Percentiles rank a stretch among this genome's conserved stretches.
These are phyloP conservation scores for Perizoma flavofasciatum DNA, from an alignment of 2,888 invertebrate genomes.

Conservation along the genomic window DNA sequence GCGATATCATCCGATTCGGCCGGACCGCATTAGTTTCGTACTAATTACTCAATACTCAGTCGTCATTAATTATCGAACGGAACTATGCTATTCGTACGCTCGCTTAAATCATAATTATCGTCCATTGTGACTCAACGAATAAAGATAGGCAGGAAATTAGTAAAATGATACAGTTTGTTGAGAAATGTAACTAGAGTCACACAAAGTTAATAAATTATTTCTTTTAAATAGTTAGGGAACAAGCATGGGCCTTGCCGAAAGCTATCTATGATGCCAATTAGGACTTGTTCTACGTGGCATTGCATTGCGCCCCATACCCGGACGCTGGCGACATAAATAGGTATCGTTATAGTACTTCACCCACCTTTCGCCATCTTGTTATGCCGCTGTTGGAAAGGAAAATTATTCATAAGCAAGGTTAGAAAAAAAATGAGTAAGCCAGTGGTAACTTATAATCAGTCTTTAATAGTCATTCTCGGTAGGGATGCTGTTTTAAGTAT, in stretches of 20 bases:
- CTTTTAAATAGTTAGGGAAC: too few relatives aligned
- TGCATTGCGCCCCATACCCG: too few relatives aligned
- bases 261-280: too few relatives aligned
- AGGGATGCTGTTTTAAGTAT: too few relatives aligned
- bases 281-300: too few relatives aligned
- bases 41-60: slow-evolving; percentile 48
- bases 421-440: slow-evolving; percentile 19
- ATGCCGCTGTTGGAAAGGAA: slow-evolving; percentile 12
- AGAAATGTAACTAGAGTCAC: background rate
- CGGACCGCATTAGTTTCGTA: slow-evolving; percentile 46
- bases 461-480: too few relatives aligned
- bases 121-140: slow-evolving; percentile 33
- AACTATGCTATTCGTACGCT: slow-evolving; percentile 32
- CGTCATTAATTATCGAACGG: slow-evolving; percentile 45
- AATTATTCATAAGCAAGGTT: slow-evolving; percentile 1
- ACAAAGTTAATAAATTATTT: too few relatives aligned
- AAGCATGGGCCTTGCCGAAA: too few relatives aligned
- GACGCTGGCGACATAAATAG: too few relatives aligned
- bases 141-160: slow-evolving; percentile 1
- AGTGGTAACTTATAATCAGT: slow-evolving; percentile 42
- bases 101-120: slow-evolving; percentile 38
- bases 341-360: too few relatives aligned
- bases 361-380: slow-evolving; percentile 41
- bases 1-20: slow-evolving; percentile 31
- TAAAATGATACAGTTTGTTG: background rate